Conservation (phyloP, 2,888 invertebrate genomes). For the Sericinus montela region DNA sequence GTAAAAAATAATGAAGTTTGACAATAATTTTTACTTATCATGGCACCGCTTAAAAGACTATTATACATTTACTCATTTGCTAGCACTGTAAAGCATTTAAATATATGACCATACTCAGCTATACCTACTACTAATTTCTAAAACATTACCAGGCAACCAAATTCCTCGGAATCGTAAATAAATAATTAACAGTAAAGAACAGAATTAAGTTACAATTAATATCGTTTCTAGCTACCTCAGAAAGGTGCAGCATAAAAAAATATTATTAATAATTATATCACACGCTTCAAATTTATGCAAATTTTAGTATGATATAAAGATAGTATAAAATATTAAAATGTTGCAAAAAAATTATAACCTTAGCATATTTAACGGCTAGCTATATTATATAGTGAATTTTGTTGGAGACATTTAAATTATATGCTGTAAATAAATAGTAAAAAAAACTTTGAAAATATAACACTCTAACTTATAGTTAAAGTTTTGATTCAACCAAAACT, state of each 20-base stretch:
- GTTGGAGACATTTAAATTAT: conserved; percentile 59
- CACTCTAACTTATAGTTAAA: conserved; percentile 78
- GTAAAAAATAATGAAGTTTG: too few relatives aligned
- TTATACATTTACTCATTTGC: conserved; percentile 38
- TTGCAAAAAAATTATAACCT: conserved; percentile 48
- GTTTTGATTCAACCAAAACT: conserved; percentile 76
- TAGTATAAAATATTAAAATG: conserved; percentile 41
- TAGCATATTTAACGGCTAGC: conserved; percentile 49
- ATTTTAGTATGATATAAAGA: conserved; percentile 41
- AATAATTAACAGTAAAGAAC: conserved; percentile 63
- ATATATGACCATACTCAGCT: conserved; percentile 54
- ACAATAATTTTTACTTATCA: conserved; percentile 13
- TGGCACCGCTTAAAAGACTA: conserved; percentile 23
- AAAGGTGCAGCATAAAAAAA: conserved; percentile 56
- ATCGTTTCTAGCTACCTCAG: conserved; percentile 65
- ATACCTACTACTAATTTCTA: conserved; percentile 55
- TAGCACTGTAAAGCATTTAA: conserved; percentile 62
- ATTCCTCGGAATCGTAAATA: conserved; percentile 61
- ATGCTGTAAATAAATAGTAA: conserved; percentile 67
- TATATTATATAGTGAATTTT: conserved; percentile 30
- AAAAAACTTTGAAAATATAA: conserved; percentile 53
- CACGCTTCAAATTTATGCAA: conserved; percentile 68
- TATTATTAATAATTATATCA: conserved; percentile 54
- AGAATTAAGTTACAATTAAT: conserved; percentile 46
- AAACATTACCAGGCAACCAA: conserved; percentile 61